Conservation (phyloP, 2,113 vertebrate genomes). For the Hemicordylus capensis region DNA sequence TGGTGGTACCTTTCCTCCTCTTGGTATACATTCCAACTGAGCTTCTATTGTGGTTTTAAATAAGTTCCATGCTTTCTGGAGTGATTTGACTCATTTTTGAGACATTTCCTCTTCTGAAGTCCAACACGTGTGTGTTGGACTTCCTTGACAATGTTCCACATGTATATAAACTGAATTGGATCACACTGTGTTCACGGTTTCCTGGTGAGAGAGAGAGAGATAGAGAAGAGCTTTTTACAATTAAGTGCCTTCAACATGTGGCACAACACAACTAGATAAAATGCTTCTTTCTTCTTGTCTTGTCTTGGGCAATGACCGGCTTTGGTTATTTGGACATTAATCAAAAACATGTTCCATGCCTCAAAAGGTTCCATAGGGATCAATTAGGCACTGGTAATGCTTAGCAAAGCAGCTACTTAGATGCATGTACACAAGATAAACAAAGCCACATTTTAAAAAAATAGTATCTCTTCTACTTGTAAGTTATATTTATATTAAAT, state of each 20-base stretch:
- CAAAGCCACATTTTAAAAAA: background rate
- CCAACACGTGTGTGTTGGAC: too few relatives aligned
- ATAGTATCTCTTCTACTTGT: background rate
- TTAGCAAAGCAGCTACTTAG: background rate
- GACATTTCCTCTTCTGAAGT: too few relatives aligned
- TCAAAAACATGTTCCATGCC: background rate
- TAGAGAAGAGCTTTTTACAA: background rate
- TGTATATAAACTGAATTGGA: too few relatives aligned
- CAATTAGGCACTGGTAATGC: conserved; percentile 21
- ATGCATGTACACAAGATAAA: background rate
- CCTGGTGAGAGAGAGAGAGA: too few relatives aligned
- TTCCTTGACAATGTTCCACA: too few relatives aligned
- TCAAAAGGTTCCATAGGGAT: conserved; percentile 11
- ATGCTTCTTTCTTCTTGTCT: background rate
- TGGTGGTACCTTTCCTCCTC: too few relatives aligned
- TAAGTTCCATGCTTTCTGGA: too few relatives aligned
- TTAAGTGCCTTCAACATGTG: background rate
- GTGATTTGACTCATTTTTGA: too few relatives aligned
- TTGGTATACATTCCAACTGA: too few relatives aligned
- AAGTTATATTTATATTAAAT: background rate
- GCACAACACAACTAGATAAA: background rate
- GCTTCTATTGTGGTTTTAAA: too few relatives aligned
- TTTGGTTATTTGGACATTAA: conserved; percentile 3
- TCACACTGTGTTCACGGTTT: too few relatives aligned
- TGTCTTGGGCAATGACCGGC: background rate